These are phyloP conservation scores for Caenorhabditis latens DNA, from an alignment of 1,140 invertebrate genomes.

Conservation along the genomic window DNA sequence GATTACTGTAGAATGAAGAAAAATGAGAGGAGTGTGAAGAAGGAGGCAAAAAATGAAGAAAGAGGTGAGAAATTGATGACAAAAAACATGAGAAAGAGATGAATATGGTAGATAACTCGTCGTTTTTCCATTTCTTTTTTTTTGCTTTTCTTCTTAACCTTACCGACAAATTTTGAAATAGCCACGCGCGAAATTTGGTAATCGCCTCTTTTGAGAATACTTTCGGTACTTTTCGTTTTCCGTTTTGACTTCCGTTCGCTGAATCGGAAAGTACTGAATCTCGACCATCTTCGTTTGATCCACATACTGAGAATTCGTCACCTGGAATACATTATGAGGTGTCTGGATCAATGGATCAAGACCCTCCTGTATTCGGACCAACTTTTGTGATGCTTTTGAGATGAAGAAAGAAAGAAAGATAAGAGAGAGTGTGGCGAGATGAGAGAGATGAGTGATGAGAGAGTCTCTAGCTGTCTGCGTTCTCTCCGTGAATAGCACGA, in stretches of 20 bases:
- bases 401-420: slow-evolving; percentile 47
- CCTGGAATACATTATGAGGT: slow-evolving; percentile 66
- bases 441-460: neutral
- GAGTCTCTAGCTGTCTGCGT: neutral
- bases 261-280: slow-evolving; percentile 72
- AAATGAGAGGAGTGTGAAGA: neutral
- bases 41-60: neutral
- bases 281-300: slow-evolving; percentile 74
- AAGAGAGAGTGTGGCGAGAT: neutral
- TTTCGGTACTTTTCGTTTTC: slow-evolving; percentile 75
- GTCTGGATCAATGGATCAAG: neutral
- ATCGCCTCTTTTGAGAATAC: slow-evolving; percentile 77
- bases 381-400: slow-evolving; percentile 6
- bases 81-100: slow-evolving; percentile 15
- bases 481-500: neutral
- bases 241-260: slow-evolving; percentile 62
- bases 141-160: neutral
- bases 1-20: slow-evolving; percentile 28
- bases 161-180: slow-evolving; percentile 77
- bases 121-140: neutral
- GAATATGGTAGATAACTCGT: slow-evolving; percentile 21
- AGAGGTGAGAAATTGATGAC: neutral
- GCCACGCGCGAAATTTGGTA: slow-evolving; percentile 76
- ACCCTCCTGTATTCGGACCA: slow-evolving; percentile 40
- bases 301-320: slow-evolving; percentile 72